These are phyloP conservation scores for Drosophila silvestris DNA, from an alignment of 2,888 invertebrate genomes.

Conservation along the genomic window DNA sequence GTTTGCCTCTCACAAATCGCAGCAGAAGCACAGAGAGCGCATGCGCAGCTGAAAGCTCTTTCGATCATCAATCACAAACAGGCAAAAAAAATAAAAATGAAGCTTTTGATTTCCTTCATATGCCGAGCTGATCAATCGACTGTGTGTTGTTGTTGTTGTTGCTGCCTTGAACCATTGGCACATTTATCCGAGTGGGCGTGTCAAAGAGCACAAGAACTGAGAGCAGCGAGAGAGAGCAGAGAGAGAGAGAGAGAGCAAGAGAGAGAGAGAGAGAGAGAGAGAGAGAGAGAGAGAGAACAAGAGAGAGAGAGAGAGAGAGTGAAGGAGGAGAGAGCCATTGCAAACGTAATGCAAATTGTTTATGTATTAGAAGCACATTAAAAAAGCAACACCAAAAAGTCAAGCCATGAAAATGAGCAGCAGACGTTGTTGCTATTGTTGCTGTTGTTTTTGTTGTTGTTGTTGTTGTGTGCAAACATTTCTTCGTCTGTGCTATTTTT, in stretches of 20 bases:
- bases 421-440: constrained; percentile 15
- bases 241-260: background rate
- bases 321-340: constrained; percentile 7
- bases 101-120: constrained; percentile 17
- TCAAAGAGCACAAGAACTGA: constrained; percentile 36
- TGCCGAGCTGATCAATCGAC: constrained; percentile 12
- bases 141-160: constrained; percentile 2
- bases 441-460: constrained; percentile 28
- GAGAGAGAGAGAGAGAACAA: background rate
- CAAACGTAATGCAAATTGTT: constrained; percentile 47
- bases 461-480: constrained; percentile 72
- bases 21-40: background rate
- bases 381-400: constrained; percentile 18
- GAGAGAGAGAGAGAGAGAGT: background rate
- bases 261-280: background rate
- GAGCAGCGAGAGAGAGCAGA: background rate
- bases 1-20: background rate
- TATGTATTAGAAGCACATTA: constrained; percentile 35
- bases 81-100: background rate
- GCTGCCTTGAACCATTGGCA: constrained; percentile 75
- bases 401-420: constrained; percentile 38
- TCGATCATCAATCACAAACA: background rate
- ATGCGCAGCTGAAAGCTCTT: constrained; percentile 21
- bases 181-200: constrained; percentile 64
- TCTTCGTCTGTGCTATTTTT: constrained; percentile 78